Evolutionary conservation across 2,888 invertebrate species (phyloP).

Genomic region (Sphinx pinastri): DNA sequence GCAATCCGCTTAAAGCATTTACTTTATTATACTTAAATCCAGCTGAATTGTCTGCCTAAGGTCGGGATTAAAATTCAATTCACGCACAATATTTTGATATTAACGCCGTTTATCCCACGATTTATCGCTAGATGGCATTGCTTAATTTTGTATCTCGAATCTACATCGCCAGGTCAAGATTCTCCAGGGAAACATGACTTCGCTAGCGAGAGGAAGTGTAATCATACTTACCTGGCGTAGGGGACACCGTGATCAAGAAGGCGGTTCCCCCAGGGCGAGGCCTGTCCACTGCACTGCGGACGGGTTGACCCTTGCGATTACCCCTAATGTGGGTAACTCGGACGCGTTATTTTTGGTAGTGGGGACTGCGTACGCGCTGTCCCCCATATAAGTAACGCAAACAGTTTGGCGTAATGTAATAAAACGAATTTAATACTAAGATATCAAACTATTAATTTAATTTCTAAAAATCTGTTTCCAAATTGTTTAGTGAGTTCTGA

Average conservation of each 20-base stretch:
- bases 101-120: background rate
- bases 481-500: too few species aligned
- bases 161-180: too few species aligned
- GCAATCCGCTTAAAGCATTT: background rate
- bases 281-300: slow-evolving; percentile 1
- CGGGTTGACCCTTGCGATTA: slow-evolving; percentile 12
- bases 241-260: slow-evolving; percentile 7
- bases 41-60: background rate
- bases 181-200: too few species aligned
- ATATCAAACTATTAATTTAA: too few species aligned
- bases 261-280: slow-evolving; percentile 15
- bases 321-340: slow-evolving; percentile 12
- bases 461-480: too few species aligned
- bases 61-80: background rate
- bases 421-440: too few species aligned
- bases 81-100: background rate
- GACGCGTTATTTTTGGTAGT: slow-evolving; percentile 8
- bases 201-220: background rate
- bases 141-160: background rate
- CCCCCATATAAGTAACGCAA: too few species aligned
- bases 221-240: slow-evolving; percentile 17
- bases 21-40: background rate
- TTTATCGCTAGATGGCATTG: background rate
- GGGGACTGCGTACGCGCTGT: slow-evolving; percentile 15
- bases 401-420: too few species aligned